phyloP scores from a whole-genome alignment of 64 coral and sea anemone genomes.

The Stichodactyla mertensii region DNA sequence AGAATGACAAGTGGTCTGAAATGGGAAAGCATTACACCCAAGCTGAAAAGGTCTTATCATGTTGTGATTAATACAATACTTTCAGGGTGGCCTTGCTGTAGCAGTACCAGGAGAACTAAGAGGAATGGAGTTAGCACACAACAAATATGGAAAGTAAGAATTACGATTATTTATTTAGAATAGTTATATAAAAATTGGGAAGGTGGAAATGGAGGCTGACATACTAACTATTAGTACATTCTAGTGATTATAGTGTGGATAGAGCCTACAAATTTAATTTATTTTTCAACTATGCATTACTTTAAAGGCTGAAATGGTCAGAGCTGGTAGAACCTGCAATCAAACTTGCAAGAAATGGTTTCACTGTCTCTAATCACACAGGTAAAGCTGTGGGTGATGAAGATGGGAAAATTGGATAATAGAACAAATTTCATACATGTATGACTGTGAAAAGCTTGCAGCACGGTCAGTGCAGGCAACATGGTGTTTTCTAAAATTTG shows the following conservation, averaged over 20 bases:
- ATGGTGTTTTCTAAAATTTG: no score
- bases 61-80: background rate
- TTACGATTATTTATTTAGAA: background rate
- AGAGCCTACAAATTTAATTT: background rate
- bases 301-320: constrained; percentile 79
- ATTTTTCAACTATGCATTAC: background rate
- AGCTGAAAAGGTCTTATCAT: no score
- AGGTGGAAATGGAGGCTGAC: no score
- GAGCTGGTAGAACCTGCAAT: constrained; percentile 75
- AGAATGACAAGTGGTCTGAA: no score
- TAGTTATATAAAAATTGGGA: background rate
- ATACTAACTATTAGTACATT: background rate
- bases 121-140: constrained; percentile 84
- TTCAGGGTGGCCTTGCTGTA: constrained; percentile 71
- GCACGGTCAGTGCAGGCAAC: no score
- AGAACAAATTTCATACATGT: no score
- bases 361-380: constrained; percentile 58
- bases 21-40: no score
- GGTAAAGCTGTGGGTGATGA: constrained; percentile 16
- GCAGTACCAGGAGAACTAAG: constrained; percentile 78
- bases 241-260: background rate
- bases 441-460: no score
- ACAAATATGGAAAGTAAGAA: constrained; percentile 24
- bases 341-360: constrained; percentile 77
- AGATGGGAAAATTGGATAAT: no score